Percentiles rank a stretch among this genome's conserved stretches.
Conservation (phyloP, 2,888 invertebrate genomes). For the Nomada ruficornis region DNA sequence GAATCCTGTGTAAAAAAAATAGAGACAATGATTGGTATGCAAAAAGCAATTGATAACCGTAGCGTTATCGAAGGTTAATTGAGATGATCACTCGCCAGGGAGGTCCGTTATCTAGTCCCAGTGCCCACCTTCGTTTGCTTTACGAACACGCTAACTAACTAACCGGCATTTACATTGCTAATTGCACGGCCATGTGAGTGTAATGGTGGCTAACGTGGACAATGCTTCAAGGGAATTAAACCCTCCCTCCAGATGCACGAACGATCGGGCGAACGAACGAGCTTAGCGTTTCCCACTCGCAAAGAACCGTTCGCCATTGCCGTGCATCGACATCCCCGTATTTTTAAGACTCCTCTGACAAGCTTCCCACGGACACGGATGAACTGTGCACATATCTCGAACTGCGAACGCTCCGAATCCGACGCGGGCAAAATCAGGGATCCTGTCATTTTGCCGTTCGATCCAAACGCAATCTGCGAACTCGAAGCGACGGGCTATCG, state of each 20-base stretch:
- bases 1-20: conserved; percentile 11
- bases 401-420: conserved; percentile 22
- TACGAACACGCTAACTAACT: conserved; percentile 83
- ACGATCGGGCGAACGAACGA: conserved; percentile 47
- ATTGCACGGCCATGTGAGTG: conserved; percentile 81
- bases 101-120: conserved; percentile 82
- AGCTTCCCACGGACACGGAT: conserved; percentile 19
- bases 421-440: not conserved
- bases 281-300: conserved; percentile 49
- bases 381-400: not conserved
- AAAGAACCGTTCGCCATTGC: conserved; percentile 48
- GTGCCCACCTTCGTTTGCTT: conserved; percentile 73
- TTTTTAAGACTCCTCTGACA: conserved; percentile 45
- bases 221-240: conserved; percentile 81
- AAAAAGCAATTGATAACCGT: conserved; percentile 77
- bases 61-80: conserved; percentile 77
- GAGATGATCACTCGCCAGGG: conserved; percentile 83
- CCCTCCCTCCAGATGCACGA: conserved; percentile 63
- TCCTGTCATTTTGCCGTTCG: not conserved
- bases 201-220: conserved; percentile 81
- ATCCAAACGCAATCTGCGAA: conserved; percentile 41
- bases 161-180: conserved; percentile 84
- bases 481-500: conserved; percentile 35
- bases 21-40: conserved; percentile 61
- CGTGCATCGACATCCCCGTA: conserved; percentile 33